A percentile compares a stretch with the other conserved stretches of the same genome.
Evolutionary conservation across 2,888 invertebrate genomes (phyloP).

Genomic region (Gymnosoma rotundatum): DNA sequence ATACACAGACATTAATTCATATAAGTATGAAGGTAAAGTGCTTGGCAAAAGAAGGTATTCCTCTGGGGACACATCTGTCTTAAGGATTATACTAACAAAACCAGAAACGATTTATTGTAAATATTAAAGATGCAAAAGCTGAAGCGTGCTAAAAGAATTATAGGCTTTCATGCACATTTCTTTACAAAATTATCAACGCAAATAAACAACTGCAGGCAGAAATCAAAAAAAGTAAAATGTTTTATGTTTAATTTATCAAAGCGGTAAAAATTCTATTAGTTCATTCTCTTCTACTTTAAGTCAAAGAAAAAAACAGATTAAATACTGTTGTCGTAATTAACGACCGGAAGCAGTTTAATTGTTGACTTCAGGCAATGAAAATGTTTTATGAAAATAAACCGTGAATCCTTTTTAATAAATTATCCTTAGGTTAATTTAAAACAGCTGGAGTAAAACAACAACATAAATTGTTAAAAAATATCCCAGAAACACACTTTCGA

Average conservation of each 20-base stretch:
- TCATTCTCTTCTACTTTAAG: too few relatives aligned
- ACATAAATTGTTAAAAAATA: too few relatives aligned
- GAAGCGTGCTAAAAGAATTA: background rate
- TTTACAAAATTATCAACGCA: conserved; percentile 21
- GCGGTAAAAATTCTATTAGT: too few relatives aligned
- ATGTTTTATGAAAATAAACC: too few relatives aligned
- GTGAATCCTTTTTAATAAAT: too few relatives aligned
- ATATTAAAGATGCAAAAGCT: background rate
- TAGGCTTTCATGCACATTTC: background rate
- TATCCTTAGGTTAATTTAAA: too few relatives aligned
- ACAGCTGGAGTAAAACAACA: too few relatives aligned
- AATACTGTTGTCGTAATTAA: too few relatives aligned
- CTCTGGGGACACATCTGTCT: conserved; percentile 22
- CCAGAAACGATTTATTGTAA: conserved; percentile 22
- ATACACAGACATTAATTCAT: too few relatives aligned
- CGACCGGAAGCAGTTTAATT: too few relatives aligned
- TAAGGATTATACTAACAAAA: background rate
- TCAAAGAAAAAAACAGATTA: background rate
- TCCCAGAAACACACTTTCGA: too few relatives aligned
- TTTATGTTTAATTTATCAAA: background rate
- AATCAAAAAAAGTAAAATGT: background rate
- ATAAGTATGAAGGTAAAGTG: background rate
- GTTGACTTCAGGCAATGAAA: too few relatives aligned
- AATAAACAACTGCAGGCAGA: conserved; percentile 4
- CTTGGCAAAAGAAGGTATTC: background rate